phyloP scores from a whole-genome alignment of 2,797 vertebrate genomes.

The Garrulus glandarius region DNA sequence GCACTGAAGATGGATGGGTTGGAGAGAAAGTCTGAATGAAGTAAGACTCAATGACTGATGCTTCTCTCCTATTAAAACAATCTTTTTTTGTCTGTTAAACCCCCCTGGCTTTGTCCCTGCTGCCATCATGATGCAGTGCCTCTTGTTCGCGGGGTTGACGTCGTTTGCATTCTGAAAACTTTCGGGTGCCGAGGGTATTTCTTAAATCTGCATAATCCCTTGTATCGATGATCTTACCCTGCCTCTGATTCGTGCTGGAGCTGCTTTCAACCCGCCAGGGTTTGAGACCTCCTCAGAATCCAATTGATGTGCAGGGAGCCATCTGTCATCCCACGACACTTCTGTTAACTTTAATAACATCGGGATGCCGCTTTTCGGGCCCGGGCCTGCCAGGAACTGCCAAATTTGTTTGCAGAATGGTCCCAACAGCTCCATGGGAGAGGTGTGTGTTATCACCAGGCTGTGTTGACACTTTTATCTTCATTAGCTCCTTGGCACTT shows the following conservation, averaged over 20 bases:
- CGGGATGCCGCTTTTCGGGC: background rate
- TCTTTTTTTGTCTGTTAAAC: conserved; percentile 79
- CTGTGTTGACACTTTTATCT: background rate
- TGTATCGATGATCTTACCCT: conserved; percentile 68
- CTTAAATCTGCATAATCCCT: conserved; percentile 73
- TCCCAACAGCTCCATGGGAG: background rate
- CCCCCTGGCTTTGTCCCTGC: conserved; percentile 84
- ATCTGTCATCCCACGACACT: conserved; percentile 69
- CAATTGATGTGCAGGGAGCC: conserved; percentile 43
- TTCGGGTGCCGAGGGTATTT: conserved; percentile 71
- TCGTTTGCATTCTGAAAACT: conserved; percentile 77
- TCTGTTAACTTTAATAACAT: background rate
- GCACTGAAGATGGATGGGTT: conserved; percentile 92
- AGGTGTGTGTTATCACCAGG: background rate
- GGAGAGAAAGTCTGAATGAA: conserved; percentile 94
- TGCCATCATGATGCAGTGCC: conserved; percentile 99
- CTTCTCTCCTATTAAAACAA: conserved; percentile 94
- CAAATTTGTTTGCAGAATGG: background rate
- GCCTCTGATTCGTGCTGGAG: conserved; percentile 50
- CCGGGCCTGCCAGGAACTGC: background rate
- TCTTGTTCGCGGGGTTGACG: conserved; percentile 83
- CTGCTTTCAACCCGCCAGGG: conserved; percentile 68
- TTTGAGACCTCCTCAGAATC: conserved; percentile 55
- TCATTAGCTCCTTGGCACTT: background rate
- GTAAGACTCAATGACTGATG: conserved; percentile 94